Conservation (phyloP, 2,113 vertebrate genomes). For the Burhinus oedicnemus region DNA sequence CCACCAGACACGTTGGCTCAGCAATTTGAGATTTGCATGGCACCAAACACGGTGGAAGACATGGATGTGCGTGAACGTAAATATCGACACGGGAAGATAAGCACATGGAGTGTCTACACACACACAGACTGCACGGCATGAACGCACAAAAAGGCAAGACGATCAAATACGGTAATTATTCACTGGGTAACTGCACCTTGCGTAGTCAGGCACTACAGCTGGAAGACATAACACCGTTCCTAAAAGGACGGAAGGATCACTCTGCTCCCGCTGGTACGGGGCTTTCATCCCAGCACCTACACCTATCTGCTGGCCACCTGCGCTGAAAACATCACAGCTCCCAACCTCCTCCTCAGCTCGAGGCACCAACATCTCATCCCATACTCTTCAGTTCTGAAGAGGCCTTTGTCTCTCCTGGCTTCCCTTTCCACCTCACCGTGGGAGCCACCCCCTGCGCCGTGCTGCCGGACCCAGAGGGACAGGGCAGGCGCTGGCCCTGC, state of each 20-base stretch:
- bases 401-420: not conserved
- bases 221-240: fast-evolving
- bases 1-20: not conserved
- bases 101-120: not conserved
- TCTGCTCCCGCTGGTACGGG: not conserved
- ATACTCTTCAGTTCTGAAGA: fast-evolving
- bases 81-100: not conserved
- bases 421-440: fast-evolving
- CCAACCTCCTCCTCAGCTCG: not conserved
- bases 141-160: not conserved
- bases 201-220: not conserved
- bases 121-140: not conserved
- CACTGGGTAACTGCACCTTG: not conserved
- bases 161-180: fast-evolving
- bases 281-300: not conserved
- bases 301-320: not conserved
- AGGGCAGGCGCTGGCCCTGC: not conserved
- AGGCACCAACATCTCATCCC: not conserved
- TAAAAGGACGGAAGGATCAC: fast-evolving
- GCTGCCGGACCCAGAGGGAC: not conserved
- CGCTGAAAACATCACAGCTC: not conserved
- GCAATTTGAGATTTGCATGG: not conserved
- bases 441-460: not conserved
- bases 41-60: fast-evolving
- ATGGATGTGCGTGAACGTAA: fast-evolving